Conservation (phyloP, 2,888 invertebrate species). For the Ophonus ardosiacus region DNA sequence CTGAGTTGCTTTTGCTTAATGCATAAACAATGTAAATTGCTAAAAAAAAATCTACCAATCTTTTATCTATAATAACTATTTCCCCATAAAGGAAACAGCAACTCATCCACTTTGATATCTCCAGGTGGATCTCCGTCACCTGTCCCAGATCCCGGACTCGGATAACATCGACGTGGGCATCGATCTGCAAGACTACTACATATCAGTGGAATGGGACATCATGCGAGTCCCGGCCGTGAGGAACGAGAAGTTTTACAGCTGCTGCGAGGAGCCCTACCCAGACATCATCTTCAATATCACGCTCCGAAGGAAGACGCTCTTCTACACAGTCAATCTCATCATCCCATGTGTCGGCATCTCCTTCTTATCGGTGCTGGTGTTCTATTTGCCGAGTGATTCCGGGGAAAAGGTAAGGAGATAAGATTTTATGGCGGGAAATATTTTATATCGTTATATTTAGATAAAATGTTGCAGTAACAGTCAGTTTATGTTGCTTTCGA, state of each 20-base stretch:
- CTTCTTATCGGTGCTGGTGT: slow-evolving; percentile 96
- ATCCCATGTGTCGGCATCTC: slow-evolving; percentile 98
- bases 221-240: slow-evolving; percentile 94
- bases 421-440: not conserved
- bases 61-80: no score
- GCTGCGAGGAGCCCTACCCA: slow-evolving; percentile 97
- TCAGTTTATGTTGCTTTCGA: no score
- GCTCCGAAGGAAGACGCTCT: slow-evolving; percentile 94
- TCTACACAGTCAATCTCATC: slow-evolving; percentile 98
- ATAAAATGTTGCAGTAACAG: no score
- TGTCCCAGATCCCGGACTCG: slow-evolving; percentile 91
- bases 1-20: no score
- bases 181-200: slow-evolving; percentile 95
- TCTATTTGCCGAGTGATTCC: slow-evolving; percentile 97
- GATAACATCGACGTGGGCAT: slow-evolving; percentile 94
- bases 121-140: slow-evolving; percentile 93
- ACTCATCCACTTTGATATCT: not conserved
- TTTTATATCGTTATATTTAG: no score
- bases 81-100: no score
- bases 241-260: slow-evolving; percentile 96
- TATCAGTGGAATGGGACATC: slow-evolving; percentile 99
- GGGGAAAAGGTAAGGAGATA: slow-evolving; percentile 87
- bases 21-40: no score
- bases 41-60: no score
- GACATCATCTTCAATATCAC: slow-evolving; percentile 99